Percentiles rank a stretch among this genome's conserved stretches.
These are phyloP conservation scores for Allygus modestus DNA, from an alignment of 2,888 invertebrate genomes.

Conservation along the genomic window DNA sequence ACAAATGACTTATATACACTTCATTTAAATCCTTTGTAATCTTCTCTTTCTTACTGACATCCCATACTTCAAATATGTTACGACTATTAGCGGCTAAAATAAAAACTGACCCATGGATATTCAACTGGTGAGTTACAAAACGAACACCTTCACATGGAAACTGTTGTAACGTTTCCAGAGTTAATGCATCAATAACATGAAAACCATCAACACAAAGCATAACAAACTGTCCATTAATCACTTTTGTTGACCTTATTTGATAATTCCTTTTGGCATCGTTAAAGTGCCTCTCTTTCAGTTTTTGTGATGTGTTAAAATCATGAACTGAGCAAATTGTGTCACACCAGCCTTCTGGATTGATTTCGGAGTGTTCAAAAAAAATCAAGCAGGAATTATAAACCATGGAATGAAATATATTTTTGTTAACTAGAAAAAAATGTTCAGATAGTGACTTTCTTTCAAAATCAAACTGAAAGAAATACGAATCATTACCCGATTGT, in stretches of 20 bases:
- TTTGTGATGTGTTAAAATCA: neutral
- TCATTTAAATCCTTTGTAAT: neutral
- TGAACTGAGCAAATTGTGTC: conserved; percentile 7
- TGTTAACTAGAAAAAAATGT: neutral
- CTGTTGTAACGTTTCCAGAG: neutral
- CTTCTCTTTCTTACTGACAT: neutral
- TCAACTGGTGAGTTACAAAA: neutral
- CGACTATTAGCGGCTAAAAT: neutral
- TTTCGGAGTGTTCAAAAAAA: neutral
- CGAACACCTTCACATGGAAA: neutral
- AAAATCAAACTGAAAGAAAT: neutral
- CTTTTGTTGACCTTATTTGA: neutral
- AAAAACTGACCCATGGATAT: neutral
- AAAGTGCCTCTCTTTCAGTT: neutral
- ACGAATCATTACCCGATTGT: neutral
- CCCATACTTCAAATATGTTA: conserved; percentile 23
- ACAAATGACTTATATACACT: neutral
- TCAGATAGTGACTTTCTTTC: neutral
- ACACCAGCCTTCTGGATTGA: neutral
- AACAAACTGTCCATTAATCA: conserved; percentile 13
- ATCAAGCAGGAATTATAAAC: neutral
- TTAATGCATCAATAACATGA: conserved; percentile 28
- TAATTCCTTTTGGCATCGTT: neutral
- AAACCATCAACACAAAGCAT: conserved; percentile 16
- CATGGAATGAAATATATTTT: neutral